phyloP scores from a whole-genome alignment of 2,888 invertebrate species.

The Andrena dorsata region DNA sequence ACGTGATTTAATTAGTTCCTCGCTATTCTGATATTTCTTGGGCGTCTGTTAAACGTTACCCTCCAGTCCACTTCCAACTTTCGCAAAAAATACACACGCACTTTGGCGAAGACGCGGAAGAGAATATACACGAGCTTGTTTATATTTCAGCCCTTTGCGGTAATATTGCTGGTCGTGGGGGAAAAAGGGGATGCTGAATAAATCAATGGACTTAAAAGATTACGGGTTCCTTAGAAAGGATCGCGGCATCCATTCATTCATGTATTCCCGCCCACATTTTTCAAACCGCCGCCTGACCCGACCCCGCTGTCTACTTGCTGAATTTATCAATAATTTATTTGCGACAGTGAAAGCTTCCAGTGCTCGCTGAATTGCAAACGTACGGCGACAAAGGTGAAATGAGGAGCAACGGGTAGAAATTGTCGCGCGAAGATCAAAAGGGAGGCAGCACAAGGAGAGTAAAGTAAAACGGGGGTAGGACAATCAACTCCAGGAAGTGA shows the following conservation, averaged over 20 bases:
- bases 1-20: constrained; percentile 18
- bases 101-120: not conserved
- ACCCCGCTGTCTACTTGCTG: constrained; percentile 6
- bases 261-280: constrained; percentile 43
- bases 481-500: constrained; percentile 16
- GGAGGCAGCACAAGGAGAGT: not conserved
- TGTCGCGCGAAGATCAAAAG: constrained; percentile 42
- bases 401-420: constrained; percentile 33
- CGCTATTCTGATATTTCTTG: not conserved
- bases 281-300: not conserved
- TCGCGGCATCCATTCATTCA: constrained; percentile 54
- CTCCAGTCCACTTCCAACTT: not conserved
- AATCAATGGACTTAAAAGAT: constrained; percentile 55
- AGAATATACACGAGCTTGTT: not conserved
- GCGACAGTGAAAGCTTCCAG: constrained; percentile 13
- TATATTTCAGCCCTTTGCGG: not conserved
- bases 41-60: not conserved
- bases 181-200: constrained; percentile 7
- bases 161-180: not conserved
- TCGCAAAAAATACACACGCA: not conserved
- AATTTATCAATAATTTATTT: constrained; percentile 51
- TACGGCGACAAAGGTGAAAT: constrained; percentile 29
- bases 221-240: constrained; percentile 45
- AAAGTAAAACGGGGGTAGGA: not conserved
- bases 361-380: constrained; percentile 48